Conservation (phyloP, 2,113 vertebrate genomes). For the Dipodomys stephensi region DNA sequence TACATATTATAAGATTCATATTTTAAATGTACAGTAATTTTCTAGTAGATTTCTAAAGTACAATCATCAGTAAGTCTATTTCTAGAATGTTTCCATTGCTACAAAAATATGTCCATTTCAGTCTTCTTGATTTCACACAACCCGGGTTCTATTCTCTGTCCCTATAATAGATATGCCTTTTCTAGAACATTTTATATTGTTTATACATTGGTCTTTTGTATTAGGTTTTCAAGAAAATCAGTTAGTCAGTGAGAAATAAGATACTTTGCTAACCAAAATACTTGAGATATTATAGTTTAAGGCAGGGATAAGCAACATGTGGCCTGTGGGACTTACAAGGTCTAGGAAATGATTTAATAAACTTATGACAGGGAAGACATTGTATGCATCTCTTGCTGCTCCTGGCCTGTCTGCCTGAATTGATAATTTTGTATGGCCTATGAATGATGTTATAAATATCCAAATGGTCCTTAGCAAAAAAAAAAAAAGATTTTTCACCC, state of each 20-base stretch:
- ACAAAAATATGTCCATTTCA: not conserved
- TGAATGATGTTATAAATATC: no score
- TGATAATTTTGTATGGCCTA: no score
- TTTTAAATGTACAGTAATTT: not conserved
- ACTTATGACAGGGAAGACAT: no score
- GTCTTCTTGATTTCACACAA: not conserved
- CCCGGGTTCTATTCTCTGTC: not conserved
- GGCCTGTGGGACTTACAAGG: no score
- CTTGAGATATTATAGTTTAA: not conserved
- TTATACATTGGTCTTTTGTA: conserved; percentile 5
- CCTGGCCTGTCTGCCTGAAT: no score
- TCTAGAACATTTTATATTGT: not conserved
- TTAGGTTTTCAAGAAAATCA: not conserved
- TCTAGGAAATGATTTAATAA: no score
- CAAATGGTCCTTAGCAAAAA: no score
- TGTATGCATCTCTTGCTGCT: no score
- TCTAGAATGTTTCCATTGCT: not conserved
- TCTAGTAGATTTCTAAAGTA: not conserved
- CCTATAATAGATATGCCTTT: conserved; percentile 17
- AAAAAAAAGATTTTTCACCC: no score
- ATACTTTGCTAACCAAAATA: conserved; percentile 21
- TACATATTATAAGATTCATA: not conserved
- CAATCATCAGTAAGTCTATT: not conserved
- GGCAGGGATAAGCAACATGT: no score
- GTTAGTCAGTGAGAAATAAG: conserved; percentile 51